Evolutionary conservation across 2,888 invertebrate genomes (phyloP), one percentile per base, ranked within the genome.

Genomic region (Latrodectus hesperus): DNA sequence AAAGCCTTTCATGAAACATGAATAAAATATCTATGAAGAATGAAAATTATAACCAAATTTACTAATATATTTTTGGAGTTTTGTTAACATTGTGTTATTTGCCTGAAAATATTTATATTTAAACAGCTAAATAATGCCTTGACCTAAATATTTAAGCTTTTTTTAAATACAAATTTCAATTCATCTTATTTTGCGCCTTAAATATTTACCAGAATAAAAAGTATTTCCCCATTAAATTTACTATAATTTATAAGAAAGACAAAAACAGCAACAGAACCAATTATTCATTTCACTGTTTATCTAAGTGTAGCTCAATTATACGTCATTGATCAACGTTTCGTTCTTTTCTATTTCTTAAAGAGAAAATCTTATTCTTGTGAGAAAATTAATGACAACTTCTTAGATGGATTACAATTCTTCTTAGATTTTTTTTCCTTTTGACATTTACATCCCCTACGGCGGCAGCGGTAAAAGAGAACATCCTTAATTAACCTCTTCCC

Each of bases 371-470:
- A 53, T 68, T 79, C 79, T 55, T 68, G 51, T 52, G 49, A 70
- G 80, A 75, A 80, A 80, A 76, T 86, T 86, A 86, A 80, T 86
- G 85, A 71, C 71, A 71, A 86, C 70, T 86, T 80, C 80, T 67
- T 70, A 86, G 85, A 86, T 86, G 76, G 85, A 86, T 86, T 80
- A 80, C 60, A 53, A 26, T 83, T 76, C 65, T 76, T 76, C 52
- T 55, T 10, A 3, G 11, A 16, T 72, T 68, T 68, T 81, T 60
- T 78, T 22, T 78, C 73, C 65, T 75, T 85, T 79, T 85, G 79
- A 79, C 84, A 85, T 55, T 71, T 71, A 52, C 84, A 85, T 74
- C 84, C 70, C 55, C 10, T 64, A 74, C 74, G 68, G 75, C 70
- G 76, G 60, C 38, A 71, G 60, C 71, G 60, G 80, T 70, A 86